Conservation (phyloP, 2,888 invertebrate genomes). For the Oegoconia quadripuncta region DNA sequence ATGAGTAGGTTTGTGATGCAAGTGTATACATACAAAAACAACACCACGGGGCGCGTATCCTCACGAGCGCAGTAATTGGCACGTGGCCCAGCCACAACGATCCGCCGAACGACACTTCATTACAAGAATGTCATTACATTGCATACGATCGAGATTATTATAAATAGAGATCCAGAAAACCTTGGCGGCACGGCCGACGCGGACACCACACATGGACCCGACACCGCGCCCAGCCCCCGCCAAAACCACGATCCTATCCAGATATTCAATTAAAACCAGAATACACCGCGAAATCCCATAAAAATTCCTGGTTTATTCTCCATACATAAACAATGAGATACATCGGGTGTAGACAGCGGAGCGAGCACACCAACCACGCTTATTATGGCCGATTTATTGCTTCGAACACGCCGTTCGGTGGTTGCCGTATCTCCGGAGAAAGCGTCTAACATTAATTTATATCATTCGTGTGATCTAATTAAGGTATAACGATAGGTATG, state of each 20-base stretch:
- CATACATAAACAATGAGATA: constrained; percentile 79
- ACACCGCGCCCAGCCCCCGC: constrained; percentile 35
- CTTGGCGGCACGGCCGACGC: constrained; percentile 56
- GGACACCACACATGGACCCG: neutral
- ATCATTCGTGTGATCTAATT: constrained; percentile 77
- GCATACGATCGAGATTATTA: constrained; percentile 73
- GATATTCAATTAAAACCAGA: constrained; percentile 58
- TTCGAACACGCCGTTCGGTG: constrained; percentile 47
- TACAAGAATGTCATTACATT: constrained; percentile 75
- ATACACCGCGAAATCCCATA: constrained; percentile 58
- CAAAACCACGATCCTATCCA: constrained; percentile 40
- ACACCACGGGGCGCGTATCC: constrained; percentile 46
- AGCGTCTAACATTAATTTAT: constrained; percentile 70
- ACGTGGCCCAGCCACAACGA: constrained; percentile 75
- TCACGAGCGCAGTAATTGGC: constrained; percentile 72
- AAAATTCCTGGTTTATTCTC: constrained; percentile 74
- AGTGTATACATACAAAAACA: constrained; percentile 64
- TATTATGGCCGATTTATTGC: constrained; percentile 72
- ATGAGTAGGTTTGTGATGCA: constrained; percentile 44
- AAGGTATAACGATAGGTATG: constrained; percentile 71
- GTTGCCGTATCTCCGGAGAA: constrained; percentile 52
- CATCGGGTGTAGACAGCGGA: constrained; percentile 74
- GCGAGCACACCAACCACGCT: constrained; percentile 73
- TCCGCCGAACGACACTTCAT: constrained; percentile 71
- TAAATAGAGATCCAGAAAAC: constrained; percentile 72